Evolutionary conservation across 1,140 invertebrate species (phyloP).

Genomic region (Zophobas atratus): DNA sequence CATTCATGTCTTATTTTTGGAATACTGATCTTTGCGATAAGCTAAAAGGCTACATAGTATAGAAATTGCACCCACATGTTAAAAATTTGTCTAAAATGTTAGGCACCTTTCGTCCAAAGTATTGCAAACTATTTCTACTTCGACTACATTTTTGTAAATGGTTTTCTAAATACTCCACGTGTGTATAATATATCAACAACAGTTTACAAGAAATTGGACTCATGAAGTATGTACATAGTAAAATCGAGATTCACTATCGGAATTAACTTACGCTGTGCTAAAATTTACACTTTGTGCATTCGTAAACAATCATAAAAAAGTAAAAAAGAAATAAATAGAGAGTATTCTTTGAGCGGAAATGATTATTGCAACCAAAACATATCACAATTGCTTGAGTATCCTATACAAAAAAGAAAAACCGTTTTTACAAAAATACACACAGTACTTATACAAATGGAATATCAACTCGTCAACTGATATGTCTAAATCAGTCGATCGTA

Average conservation of each 20-base stretch:
- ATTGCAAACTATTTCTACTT: background rate
- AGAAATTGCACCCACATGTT: constrained; percentile 46
- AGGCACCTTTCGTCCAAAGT: constrained; percentile 24
- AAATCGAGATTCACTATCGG: too few relatives aligned
- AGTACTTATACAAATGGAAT: constrained; percentile 17
- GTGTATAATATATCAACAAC: background rate
- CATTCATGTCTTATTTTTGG: constrained; percentile 50
- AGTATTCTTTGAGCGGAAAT: constrained; percentile 36
- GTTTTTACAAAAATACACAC: constrained; percentile 44
- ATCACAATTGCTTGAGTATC: background rate
- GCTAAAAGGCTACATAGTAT: constrained; percentile 23
- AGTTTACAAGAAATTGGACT: constrained; percentile 21
- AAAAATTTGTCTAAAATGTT: constrained; percentile 2
- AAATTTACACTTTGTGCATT: constrained; percentile 40
- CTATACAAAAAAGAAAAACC: background rate
- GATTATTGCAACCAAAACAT: constrained; percentile 32
- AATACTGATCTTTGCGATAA: constrained; percentile 48
- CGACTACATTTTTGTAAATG: too few relatives aligned
- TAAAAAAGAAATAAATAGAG: constrained; percentile 35
- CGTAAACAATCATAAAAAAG: background rate
- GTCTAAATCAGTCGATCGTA: constrained; percentile 66
- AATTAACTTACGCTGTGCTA: constrained; percentile 15
- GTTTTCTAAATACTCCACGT: too few relatives aligned
- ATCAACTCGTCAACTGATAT: constrained; percentile 14
- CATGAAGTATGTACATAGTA: background rate